Conservation (phyloP, 2,113 vertebrate species). For the Ariopsis seemanni region DNA sequence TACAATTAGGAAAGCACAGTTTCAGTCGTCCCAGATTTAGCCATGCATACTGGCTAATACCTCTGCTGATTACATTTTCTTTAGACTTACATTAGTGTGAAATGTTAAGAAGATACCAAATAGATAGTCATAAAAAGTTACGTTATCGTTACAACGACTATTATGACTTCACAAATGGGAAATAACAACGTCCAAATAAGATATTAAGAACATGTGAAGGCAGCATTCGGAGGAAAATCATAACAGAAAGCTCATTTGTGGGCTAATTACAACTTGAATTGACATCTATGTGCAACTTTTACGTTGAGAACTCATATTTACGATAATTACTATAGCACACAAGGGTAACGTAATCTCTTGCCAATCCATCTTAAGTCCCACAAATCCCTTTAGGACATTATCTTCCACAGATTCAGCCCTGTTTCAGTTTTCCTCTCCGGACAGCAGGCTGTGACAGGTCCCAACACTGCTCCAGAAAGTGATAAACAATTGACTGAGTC, state of each 20-base stretch:
- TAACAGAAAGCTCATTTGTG: neutral
- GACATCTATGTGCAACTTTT: neutral
- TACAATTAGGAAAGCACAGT: neutral
- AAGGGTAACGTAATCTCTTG: neutral
- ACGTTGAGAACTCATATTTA: neutral
- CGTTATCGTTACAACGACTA: neutral
- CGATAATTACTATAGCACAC: neutral
- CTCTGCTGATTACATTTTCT: neutral
- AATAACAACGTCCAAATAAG: neutral
- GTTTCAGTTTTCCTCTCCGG: neutral
- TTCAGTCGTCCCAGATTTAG: neutral
- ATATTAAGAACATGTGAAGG: neutral
- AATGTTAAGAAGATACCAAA: neutral
- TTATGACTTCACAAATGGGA: neutral
- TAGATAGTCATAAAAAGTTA: neutral
- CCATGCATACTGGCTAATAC: neutral
- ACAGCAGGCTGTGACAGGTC: neutral
- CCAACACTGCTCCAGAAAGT: slow-evolving; percentile 9
- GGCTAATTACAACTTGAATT: neutral
- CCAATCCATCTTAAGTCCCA: neutral
- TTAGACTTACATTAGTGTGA: neutral
- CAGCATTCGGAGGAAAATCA: neutral
- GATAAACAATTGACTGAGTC: neutral
- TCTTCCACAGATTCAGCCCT: neutral
- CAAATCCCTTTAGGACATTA: slow-evolving; percentile 25